These are phyloP conservation scores for Beris chalybata DNA, from an alignment of 2,888 invertebrate species.

Conservation along the genomic window DNA sequence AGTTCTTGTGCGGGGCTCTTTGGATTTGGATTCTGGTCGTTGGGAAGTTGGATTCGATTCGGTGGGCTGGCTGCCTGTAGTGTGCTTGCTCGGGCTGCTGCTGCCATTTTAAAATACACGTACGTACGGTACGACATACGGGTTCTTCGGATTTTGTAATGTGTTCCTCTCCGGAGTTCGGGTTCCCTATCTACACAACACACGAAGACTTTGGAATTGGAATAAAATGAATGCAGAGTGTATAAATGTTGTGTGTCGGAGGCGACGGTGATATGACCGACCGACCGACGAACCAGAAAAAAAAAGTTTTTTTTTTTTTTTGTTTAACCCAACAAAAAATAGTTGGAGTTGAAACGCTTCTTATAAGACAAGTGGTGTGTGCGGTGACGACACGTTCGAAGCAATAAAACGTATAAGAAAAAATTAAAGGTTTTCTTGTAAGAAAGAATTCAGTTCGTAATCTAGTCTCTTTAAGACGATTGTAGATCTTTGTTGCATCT, in stretches of 20 bases:
- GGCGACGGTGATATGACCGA: constrained; percentile 5
- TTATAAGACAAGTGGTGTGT: too few relatives aligned
- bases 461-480: too few relatives aligned
- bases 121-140: constrained; percentile 28
- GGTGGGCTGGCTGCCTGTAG: neutral
- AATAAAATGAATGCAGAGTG: constrained; percentile 27
- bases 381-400: constrained; percentile 18
- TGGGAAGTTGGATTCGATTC: constrained; percentile 1
- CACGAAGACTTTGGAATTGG: constrained; percentile 21
- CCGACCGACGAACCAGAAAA: too few relatives aligned
- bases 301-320: too few relatives aligned
- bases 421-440: too few relatives aligned
- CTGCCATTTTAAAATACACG: constrained; percentile 22
- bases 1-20: neutral
- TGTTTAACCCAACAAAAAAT: too few relatives aligned
- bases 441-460: too few relatives aligned
- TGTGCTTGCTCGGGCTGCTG: neutral
- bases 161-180: constrained; percentile 23
- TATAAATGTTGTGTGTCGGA: constrained; percentile 24
- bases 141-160: constrained; percentile 30
- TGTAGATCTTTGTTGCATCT: too few relatives aligned
- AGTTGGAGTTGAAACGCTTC: too few relatives aligned
- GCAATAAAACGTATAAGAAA: neutral
- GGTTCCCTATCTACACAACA: constrained; percentile 7
- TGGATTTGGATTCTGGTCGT: constrained; percentile 10